Conservation (phyloP, 2,113 vertebrate genomes). For the Platysteira castanea region DNA sequence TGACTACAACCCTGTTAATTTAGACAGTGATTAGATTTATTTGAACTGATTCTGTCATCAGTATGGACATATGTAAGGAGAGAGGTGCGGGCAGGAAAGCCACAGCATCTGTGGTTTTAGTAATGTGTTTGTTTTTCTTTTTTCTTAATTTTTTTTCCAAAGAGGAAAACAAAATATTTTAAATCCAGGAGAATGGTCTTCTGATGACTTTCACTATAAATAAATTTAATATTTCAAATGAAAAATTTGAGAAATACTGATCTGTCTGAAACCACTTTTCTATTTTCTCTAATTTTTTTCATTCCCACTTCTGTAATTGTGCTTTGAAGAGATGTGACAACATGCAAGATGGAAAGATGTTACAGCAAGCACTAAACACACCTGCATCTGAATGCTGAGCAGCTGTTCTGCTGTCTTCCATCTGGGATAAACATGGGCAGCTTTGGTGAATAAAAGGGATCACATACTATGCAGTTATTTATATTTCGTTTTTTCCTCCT, state of each 20-base stretch:
- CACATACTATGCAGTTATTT: not conserved
- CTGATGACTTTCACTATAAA: conserved; percentile 71
- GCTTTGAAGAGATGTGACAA: not conserved
- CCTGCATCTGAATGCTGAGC: not conserved
- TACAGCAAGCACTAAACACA: not conserved
- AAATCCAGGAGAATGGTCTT: conserved; percentile 73
- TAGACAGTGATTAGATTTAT: conserved; percentile 84
- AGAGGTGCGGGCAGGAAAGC: conserved; percentile 23
- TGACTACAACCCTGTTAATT: conserved; percentile 86
- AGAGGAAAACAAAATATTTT: conserved; percentile 50
- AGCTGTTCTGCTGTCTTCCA: not conserved
- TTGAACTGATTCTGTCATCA: not conserved
- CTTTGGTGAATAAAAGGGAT: conserved; percentile 25
- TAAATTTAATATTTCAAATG: conserved; percentile 71
- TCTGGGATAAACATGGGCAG: not conserved
- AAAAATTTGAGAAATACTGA: not conserved
- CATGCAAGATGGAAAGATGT: not conserved
- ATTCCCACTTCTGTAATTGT: not conserved
- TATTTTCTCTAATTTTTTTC: not conserved
- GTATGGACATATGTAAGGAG: not conserved
- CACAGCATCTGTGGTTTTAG: conserved; percentile 79
- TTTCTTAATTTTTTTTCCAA: not conserved
- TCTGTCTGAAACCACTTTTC: not conserved
- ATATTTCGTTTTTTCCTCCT: not conserved
- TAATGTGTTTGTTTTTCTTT: conserved; percentile 24